Evolutionary conservation across 2,888 invertebrate species (phyloP), one percentile per base, ranked within the genome.

Genomic region (Eupithecia pulchellata): DNA sequence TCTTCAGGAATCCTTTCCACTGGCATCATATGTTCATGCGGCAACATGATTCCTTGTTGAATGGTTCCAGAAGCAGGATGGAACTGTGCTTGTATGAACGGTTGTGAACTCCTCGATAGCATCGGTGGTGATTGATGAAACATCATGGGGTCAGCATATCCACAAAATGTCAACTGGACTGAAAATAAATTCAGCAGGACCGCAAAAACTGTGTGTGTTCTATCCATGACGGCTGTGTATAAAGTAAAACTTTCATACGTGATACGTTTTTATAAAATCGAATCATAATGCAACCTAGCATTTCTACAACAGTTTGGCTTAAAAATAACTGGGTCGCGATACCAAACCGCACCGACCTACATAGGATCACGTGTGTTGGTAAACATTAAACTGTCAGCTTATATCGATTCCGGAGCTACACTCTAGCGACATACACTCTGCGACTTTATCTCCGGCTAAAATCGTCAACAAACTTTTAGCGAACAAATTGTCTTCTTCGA

Each of bases 391-490:
- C 80, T 84, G 88, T 92, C 91, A 93, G 90, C 92, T 93, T 82
- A 93, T 89, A 84, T 93, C 89, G 78, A 90, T 85, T 78, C 92
- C 93, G 80, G 91, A 89, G 86, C 85, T 89, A 84, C 94, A 94
- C 79, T 92, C 91, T 74, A 93, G 80, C 80, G 91, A 86, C 92
- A 93, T 92, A 84, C 94, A 94, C 85, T 91, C 85, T 36, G 94
- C 92, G 78, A 94, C 90, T 82, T 91, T 89, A 80, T 92, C 89
- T 77, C 92, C 91, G 25, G 92, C 89, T 79, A 94, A 87, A 77
- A 91, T 83, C 77, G 89, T 88, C 78, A 93, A 82, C 80, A 94
- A 82, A 78, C 86, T 89, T 85, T 91, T 91, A 73, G 91, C 89
- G 75, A 91, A 84, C 47, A 87, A 83, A 77, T 86, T 84, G 77